Percentiles rank a stretch among this genome's conserved stretches.
Conservation (phyloP, 2,113 vertebrate genomes). For the Protobothrops flavoviridis region DNA sequence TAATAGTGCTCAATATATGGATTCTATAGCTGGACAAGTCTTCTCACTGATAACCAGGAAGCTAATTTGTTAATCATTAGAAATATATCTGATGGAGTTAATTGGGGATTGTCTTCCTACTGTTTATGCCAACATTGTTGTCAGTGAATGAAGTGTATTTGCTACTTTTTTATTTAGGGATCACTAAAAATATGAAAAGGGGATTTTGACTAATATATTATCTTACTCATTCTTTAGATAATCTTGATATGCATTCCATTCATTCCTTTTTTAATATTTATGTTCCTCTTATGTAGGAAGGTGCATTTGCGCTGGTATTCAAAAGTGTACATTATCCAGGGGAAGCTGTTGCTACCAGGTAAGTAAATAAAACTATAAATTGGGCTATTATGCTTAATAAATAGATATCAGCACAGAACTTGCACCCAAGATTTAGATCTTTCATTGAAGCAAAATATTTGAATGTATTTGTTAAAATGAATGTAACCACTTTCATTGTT, state of each 20-base stretch:
- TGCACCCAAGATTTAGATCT: neutral
- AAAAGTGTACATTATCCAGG: conserved; percentile 92
- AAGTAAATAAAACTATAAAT: conserved; percentile 45
- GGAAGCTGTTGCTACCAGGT: conserved; percentile 92
- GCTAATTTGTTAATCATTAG: neutral
- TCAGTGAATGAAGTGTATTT: neutral
- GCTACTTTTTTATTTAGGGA: neutral
- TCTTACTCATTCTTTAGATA: conserved; percentile 33
- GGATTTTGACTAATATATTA: conserved; percentile 46
- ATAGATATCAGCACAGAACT: neutral
- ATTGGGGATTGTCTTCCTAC: neutral
- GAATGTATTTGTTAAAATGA: neutral
- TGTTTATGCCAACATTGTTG: neutral
- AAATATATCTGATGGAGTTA: neutral
- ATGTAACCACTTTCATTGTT: neutral
- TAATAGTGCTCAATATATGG: neutral
- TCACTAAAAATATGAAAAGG: conserved; percentile 5
- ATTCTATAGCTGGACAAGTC: neutral
- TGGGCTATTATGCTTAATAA: neutral
- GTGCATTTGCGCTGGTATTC: conserved; percentile 92
- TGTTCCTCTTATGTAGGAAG: conserved; percentile 77
- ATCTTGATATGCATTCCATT: neutral
- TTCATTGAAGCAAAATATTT: neutral
- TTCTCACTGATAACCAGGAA: neutral
- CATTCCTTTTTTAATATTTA: neutral